Evolutionary conservation across 2,797 vertebrate genomes (phyloP), one percentile per base, ranked within the genome.

Genomic region (Synanceia verrucosa): DNA sequence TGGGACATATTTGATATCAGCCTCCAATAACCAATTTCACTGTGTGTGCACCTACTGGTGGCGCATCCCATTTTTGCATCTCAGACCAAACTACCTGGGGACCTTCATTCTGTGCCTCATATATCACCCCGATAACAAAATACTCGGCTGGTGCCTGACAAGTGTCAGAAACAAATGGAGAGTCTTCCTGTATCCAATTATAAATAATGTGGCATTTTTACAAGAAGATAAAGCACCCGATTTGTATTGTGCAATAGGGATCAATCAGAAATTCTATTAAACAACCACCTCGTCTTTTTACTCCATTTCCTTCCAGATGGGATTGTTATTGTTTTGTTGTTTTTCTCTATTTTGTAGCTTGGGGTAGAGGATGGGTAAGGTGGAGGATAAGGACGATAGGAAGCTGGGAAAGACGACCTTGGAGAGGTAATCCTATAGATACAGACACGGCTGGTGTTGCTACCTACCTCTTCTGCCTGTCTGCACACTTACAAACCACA

Each of bases 51-150:
- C 60, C 67, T 11, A 56, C 39, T 19, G 44, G 41, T 57, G 75
- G 43, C 48, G 66, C 56, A 79, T 84, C 61, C 77, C 64, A 83
- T 86, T 77, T 76, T 74, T 69, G 48, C 50, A 84, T 84, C 79
- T 70, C 16, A 75, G 39, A 75, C 73, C 55, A 61, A 78, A 75
- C 74, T 82, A 86, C 78, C 73, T 26, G 55, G 77, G 73, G 80
- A 86, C 77, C 58, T 79, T 79, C 77, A 72, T 69, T 51, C 28
- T 1, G 52, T 36, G 55, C 74, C 75, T 89, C 71, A 80, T 88
- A 78, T 50, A 85, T 90, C 82, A 90, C 58, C 48, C 13, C 73
- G 85, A 89, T 85, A 89, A 86, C 60, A 79, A 80, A 86, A 78
- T 87, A 72, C 67, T 41, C 26, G 39, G 53, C 58, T 47, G 50